phyloP scores from a whole-genome alignment of 2,113 vertebrate genomes.

The Geothlypis trichas region DNA sequence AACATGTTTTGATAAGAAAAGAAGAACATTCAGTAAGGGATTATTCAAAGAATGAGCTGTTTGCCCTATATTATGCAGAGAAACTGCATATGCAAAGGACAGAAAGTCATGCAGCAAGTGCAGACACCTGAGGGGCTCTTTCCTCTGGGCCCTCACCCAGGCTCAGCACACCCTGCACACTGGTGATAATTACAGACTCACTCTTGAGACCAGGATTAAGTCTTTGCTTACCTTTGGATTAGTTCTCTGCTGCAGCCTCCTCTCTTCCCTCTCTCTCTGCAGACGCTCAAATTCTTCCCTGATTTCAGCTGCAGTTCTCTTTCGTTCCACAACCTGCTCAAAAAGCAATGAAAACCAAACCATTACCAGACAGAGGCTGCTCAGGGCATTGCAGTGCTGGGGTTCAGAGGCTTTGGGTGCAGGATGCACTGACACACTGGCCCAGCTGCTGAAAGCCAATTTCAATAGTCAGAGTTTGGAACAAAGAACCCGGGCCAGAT shows the following conservation, averaged over 20 bases:
- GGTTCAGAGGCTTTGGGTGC: not conserved
- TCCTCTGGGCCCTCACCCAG: not conserved
- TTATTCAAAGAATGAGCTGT: not conserved
- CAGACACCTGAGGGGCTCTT: too few relatives aligned
- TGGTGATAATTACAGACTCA: not conserved
- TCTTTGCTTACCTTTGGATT: conserved; percentile 88
- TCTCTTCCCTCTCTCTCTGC: conserved; percentile 92
- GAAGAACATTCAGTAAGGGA: not conserved
- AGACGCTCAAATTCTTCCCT: conserved; percentile 95
- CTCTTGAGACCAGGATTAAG: not conserved
- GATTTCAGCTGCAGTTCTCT: conserved; percentile 92
- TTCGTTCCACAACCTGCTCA: conserved; percentile 91
- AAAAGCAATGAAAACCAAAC: not conserved
- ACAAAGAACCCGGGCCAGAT: not conserved
- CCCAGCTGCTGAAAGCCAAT: not conserved
- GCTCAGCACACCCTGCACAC: not conserved
- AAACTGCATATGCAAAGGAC: not conserved
- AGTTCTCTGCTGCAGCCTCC: conserved; percentile 93
- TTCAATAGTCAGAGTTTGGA: not conserved
- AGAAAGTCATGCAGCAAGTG: not conserved
- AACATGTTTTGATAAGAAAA: not conserved
- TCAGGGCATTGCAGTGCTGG: not conserved
- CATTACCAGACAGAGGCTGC: not conserved
- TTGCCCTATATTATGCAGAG: not conserved
- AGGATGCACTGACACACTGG: fast-evolving